Evolutionary conservation across 2,888 invertebrate genomes (phyloP).

Genomic region (Hesperia comma): DNA sequence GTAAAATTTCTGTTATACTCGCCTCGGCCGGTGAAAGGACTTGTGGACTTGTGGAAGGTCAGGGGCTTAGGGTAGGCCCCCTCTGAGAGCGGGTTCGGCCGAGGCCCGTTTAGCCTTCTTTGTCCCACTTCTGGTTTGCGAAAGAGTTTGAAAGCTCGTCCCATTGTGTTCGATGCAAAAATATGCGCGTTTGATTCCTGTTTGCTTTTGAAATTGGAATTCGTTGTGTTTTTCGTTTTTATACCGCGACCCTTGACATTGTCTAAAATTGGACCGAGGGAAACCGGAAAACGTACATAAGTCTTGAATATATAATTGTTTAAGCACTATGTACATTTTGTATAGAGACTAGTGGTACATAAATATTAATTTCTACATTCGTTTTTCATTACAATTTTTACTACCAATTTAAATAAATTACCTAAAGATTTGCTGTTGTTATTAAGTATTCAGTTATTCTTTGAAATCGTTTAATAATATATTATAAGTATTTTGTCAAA

Average conservation of each 20-base stretch:
- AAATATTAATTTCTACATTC: no score
- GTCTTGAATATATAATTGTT: background rate
- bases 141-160: slow-evolving; percentile 17
- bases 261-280: background rate
- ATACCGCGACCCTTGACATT: background rate
- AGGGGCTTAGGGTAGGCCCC: slow-evolving; percentile 40
- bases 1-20: slow-evolving; percentile 30
- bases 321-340: no score
- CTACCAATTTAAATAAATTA: no score
- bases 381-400: no score
- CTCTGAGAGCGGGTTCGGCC: slow-evolving; percentile 35
- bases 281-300: slow-evolving; percentile 2
- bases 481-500: no score
- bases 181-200: slow-evolving; percentile 3
- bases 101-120: slow-evolving; percentile 3
- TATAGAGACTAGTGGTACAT: no score
- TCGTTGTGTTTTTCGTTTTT: background rate
- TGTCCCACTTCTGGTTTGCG: slow-evolving; percentile 11
- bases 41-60: slow-evolving; percentile 51
- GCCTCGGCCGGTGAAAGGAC: slow-evolving; percentile 45
- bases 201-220: background rate
- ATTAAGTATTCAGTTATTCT: no score
- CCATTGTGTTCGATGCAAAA: slow-evolving; percentile 9
- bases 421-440: no score
- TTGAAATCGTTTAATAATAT: no score